Evolutionary conservation across 2,797 vertebrate species (phyloP).

Genomic region (Micropoecilia bifurca): DNA sequence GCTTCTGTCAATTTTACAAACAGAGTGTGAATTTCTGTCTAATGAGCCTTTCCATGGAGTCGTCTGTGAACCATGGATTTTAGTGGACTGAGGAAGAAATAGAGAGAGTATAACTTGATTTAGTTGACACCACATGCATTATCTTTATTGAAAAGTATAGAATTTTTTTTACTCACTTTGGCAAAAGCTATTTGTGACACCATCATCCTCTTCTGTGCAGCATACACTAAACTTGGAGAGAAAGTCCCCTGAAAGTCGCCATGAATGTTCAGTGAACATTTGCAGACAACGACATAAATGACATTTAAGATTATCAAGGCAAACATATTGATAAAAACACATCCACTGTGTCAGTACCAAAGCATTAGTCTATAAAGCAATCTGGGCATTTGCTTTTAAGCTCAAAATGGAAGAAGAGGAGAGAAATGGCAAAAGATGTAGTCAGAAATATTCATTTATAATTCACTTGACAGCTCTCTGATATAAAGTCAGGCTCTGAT

Average conservation of each 20-base stretch:
- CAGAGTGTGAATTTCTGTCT: too few relatives aligned
- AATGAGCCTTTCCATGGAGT: neutral
- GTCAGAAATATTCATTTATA: conserved; percentile 79
- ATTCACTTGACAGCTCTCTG: conserved; percentile 63
- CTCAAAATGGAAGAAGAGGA: conserved; percentile 23
- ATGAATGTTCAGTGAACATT: neutral
- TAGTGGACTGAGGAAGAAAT: neutral
- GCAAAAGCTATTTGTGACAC: neutral
- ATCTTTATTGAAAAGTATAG: neutral
- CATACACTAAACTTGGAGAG: neutral
- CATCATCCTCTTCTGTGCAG: neutral
- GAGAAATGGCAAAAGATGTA: conserved; percentile 38
- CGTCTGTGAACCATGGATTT: neutral
- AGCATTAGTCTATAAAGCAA: conserved; percentile 19
- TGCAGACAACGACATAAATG: neutral
- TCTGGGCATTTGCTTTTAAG: conserved; percentile 17
- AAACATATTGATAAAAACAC: neutral
- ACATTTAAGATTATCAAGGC: too few relatives aligned
- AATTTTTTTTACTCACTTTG: neutral
- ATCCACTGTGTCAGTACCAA: neutral
- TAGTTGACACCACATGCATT: neutral
- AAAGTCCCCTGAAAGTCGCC: neutral
- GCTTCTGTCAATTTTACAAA: too few relatives aligned
- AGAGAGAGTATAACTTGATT: neutral
- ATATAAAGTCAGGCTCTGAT: conserved; percentile 3